Percentiles rank a stretch among this genome's conserved stretches.
Evolutionary conservation across 2,113 vertebrate genomes (phyloP).

Genomic region (Nycticebus coucang): DNA sequence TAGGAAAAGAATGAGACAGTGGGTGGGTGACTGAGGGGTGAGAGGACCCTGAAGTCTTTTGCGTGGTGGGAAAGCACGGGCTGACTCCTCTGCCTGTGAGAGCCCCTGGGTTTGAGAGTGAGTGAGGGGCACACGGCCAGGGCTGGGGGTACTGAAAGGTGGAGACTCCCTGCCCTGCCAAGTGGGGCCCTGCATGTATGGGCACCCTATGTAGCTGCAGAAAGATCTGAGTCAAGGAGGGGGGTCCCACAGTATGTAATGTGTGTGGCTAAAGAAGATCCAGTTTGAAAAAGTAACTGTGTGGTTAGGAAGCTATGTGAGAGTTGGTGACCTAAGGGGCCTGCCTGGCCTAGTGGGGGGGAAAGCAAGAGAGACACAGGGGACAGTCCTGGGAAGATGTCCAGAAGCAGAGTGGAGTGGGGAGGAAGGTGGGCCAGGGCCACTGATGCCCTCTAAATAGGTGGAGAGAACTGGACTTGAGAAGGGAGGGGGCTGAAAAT

Average conservation of each 20-base stretch:
- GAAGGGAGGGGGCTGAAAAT: neutral
- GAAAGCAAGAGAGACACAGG: neutral
- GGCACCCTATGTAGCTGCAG: rapidly evolving
- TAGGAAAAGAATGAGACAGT: neutral
- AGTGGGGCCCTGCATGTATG: neutral
- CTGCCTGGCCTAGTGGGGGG: neutral
- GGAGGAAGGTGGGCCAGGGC: neutral
- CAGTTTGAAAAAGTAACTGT: neutral
- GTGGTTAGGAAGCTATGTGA: neutral
- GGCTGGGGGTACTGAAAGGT: neutral
- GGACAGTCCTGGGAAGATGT: neutral
- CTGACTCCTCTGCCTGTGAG: neutral
- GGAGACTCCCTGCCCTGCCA: neutral
- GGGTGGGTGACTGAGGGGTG: neutral
- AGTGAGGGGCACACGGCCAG: neutral
- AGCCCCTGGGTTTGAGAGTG: neutral
- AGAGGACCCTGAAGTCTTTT: neutral
- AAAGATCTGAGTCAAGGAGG: neutral
- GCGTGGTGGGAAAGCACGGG: neutral
- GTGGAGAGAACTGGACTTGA: neutral
- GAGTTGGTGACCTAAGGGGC: too few species aligned
- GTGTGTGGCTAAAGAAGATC: neutral
- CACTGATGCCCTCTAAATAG: neutral
- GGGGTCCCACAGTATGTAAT: neutral
- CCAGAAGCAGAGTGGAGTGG: neutral